A percentile compares a stretch with the other conserved stretches of the same genome.
Evolutionary conservation across 1,140 invertebrate species (phyloP).

Genomic region (Ceratoteleas bidentatus): DNA sequence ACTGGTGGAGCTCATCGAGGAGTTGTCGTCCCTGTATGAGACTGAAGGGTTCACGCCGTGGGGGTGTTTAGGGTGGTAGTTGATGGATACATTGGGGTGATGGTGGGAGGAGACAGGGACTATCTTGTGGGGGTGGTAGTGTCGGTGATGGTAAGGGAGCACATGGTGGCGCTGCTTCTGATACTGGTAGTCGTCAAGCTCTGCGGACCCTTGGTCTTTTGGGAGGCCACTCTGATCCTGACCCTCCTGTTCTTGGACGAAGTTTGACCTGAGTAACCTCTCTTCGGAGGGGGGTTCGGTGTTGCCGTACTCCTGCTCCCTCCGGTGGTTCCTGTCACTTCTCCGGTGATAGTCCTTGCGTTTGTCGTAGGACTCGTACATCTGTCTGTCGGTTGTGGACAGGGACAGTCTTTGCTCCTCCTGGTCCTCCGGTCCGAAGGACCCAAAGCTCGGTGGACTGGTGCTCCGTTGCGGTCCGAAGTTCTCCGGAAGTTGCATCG

Average conservation of each 20-base stretch:
- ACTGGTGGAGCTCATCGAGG: conserved; percentile 10
- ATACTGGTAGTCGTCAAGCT: conserved; percentile 47
- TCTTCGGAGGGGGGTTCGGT: conserved; percentile 27
- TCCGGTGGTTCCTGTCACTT: conserved; percentile 35
- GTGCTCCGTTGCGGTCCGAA: too few relatives aligned
- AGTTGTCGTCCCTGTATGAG: conserved; percentile 35
- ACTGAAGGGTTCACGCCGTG: conserved; percentile 22
- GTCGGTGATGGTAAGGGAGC: conserved; percentile 33
- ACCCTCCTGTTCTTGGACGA: not conserved
- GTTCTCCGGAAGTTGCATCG: not conserved
- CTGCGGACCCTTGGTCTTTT: not conserved
- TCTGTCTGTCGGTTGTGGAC: conserved; percentile 8
- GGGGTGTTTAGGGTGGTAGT: conserved; percentile 47
- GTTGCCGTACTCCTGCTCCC: conserved; percentile 39
- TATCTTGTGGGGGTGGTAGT: conserved; percentile 45
- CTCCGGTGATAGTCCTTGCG: conserved; percentile 34
- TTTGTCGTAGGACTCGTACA: conserved; percentile 31
- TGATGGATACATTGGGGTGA: conserved; percentile 33
- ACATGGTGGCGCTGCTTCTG: conserved; percentile 50
- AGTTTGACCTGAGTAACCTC: conserved; percentile 19
- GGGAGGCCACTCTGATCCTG: not conserved
- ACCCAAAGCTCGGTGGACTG: too few relatives aligned
- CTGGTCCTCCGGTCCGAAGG: too few relatives aligned
- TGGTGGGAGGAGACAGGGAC: conserved; percentile 13
- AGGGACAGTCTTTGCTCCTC: not conserved